Percentiles rank a stretch among this genome's conserved stretches.
Evolutionary conservation across 2,113 vertebrate species (phyloP).

Genomic region (Platichthys flesus): DNA sequence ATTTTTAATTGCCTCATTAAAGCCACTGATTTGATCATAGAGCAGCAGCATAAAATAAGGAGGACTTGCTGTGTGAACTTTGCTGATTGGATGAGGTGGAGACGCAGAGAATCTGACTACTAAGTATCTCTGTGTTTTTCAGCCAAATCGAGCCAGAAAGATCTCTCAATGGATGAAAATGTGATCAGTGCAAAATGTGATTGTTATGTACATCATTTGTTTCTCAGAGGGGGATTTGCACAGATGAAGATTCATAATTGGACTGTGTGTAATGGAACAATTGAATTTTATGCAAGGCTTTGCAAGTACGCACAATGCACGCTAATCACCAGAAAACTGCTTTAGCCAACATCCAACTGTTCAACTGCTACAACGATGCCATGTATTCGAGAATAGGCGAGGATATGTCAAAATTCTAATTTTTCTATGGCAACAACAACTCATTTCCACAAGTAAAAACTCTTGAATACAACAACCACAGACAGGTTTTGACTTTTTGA

Average conservation of each 20-base stretch:
- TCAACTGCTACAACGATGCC: slow-evolving; percentile 20
- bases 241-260: slow-evolving; percentile 74
- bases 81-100: slow-evolving; percentile 35
- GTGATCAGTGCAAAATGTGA: slow-evolving; percentile 62
- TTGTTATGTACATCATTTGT: slow-evolving; percentile 70
- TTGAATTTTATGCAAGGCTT: slow-evolving; percentile 69
- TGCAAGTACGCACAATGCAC: slow-evolving; percentile 43
- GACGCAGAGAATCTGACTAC: slow-evolving; percentile 30
- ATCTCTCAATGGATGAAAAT: slow-evolving; percentile 51
- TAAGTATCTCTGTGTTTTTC: slow-evolving; percentile 35
- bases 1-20: slow-evolving; percentile 73
- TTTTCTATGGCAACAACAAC: slow-evolving; percentile 15
- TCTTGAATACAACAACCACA: background rate
- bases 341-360: slow-evolving; percentile 56
- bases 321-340: slow-evolving; percentile 63
- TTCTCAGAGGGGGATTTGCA: slow-evolving; percentile 67
- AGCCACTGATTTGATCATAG: slow-evolving; percentile 66
- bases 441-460: slow-evolving; percentile 1
- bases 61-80: slow-evolving; percentile 51
- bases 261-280: slow-evolving; percentile 70
- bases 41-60: slow-evolving; percentile 46
- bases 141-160: slow-evolving; percentile 50
- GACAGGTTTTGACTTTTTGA: slow-evolving; percentile 8
- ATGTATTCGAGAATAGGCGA: slow-evolving; percentile 19
- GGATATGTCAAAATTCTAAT: slow-evolving; percentile 9